Evolutionary conservation across 64 coral and sea anemone genomes (phyloP), one percentile per base, ranked within the genome.

Genomic region (Pachyseris speciosa): DNA sequence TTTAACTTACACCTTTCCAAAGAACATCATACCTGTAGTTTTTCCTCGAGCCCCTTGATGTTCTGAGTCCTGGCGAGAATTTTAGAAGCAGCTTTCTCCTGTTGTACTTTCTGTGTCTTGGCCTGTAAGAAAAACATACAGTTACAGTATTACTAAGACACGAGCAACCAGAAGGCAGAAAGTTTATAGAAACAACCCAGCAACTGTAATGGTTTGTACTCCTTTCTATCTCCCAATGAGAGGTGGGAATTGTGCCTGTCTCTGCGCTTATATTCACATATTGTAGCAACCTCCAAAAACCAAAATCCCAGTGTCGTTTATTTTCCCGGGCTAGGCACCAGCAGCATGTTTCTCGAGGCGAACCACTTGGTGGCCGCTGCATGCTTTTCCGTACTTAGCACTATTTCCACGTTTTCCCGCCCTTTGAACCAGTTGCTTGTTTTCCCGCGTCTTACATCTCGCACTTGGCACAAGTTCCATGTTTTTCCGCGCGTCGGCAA

Each of bases 31-130:
- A 96, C 95, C 86, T 88, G 87, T 2, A 97, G 86, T 72, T 90
- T 93, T 53, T 93, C 95, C 69, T 97, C 83, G 2, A 97, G 72
- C 7, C 91, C 95, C 31, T 88, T 88, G 47, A 97, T 97, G 47
- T 83, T 93, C 33, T 92, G 77, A 67, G 88, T 87, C 8, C 95
- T 91, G 26, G 92, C 76, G 22, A 90, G 80, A 37, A 97, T 93
- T 32, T 86, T 88, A 33, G 91, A 89, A 27, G 91, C 89, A 19
- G 86, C 91, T 58, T 97, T 97, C 41, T 67, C 64, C 25, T 94
- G 95, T 39, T 97, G 67, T 12, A 89, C 59, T 25, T 89, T 89
- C 71, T 97, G 95, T 36, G 90, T 88, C 74, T 93, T 97, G 30
- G 95, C 95, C 95, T 97, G 60, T 34, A 50, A 74, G 39, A 15